phyloP scores from a whole-genome alignment of 2,797 vertebrate genomes.

The Columba guinea region DNA sequence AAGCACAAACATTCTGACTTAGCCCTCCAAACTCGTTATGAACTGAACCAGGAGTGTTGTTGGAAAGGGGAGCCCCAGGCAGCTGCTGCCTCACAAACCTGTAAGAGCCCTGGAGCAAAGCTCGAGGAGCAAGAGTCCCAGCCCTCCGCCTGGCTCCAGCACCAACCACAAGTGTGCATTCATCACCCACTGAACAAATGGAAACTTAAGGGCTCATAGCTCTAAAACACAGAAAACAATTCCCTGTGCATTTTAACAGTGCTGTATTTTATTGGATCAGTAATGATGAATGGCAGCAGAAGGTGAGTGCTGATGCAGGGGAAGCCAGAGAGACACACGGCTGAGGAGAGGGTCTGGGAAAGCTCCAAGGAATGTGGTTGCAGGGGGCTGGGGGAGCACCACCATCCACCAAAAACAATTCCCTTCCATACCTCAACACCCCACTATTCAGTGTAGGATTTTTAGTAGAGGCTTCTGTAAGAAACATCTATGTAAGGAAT shows the following conservation, averaged over 20 bases:
- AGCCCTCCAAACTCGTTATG: neutral
- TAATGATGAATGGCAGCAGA: conserved; percentile 53
- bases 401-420: neutral
- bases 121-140: neutral
- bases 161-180: conserved; percentile 1
- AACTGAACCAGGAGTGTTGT: neutral
- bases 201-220: conserved; percentile 55
- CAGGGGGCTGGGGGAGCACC: neutral
- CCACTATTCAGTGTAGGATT: neutral
- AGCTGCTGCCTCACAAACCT: neutral
- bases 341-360: neutral
- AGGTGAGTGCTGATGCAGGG: neutral
- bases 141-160: neutral
- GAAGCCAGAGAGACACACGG: neutral
- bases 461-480: neutral
- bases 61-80: neutral
- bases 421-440: neutral
- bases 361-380: neutral
- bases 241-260: conserved; percentile 53
- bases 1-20: neutral
- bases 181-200: conserved; percentile 64
- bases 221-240: conserved; percentile 65
- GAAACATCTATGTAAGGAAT: neutral
- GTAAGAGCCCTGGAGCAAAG: neutral
- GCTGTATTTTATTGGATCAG: conserved; percentile 63